Evolutionary conservation across 2,888 invertebrate genomes (phyloP).

Genomic region (Lycia hirtaria): DNA sequence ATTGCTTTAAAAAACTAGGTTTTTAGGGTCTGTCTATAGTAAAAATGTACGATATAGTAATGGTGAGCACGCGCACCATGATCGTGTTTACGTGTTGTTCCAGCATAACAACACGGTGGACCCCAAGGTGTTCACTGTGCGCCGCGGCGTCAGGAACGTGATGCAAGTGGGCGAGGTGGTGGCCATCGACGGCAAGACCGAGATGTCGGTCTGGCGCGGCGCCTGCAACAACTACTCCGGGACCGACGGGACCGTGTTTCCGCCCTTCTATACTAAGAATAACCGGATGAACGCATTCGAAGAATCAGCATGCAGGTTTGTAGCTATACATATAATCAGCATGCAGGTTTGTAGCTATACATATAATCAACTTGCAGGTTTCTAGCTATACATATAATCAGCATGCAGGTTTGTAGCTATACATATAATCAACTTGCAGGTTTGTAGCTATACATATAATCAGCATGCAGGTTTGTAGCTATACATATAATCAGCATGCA

Average conservation of each 20-base stretch:
- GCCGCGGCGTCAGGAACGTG: conserved; percentile 90
- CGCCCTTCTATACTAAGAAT: conserved; percentile 89
- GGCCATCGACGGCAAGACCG: conserved; percentile 87
- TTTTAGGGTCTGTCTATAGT: too few species aligned
- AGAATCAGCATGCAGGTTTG: conserved; percentile 90
- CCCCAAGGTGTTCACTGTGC: conserved; percentile 88
- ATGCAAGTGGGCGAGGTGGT: conserved; percentile 90
- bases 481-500: too few species aligned
- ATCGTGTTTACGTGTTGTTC: conserved; percentile 20
- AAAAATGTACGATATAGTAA: too few species aligned
- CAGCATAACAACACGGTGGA: conserved; percentile 91
- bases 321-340: neutral
- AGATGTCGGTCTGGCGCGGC: conserved; percentile 88
- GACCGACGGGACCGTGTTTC: conserved; percentile 95
- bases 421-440: too few species aligned
- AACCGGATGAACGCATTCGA: conserved; percentile 90
- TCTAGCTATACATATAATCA: too few species aligned
- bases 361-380: too few species aligned
- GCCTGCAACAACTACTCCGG: conserved; percentile 91
- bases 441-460: too few species aligned
- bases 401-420: too few species aligned
- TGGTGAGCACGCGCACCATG: too few species aligned
- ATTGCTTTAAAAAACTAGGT: too few species aligned
- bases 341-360: too few species aligned
- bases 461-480: too few species aligned